A percentile compares a stretch with the other conserved stretches of the same genome.
phyloP scores from a whole-genome alignment of 2,113 vertebrate species.

The Megalops atlanticus region DNA sequence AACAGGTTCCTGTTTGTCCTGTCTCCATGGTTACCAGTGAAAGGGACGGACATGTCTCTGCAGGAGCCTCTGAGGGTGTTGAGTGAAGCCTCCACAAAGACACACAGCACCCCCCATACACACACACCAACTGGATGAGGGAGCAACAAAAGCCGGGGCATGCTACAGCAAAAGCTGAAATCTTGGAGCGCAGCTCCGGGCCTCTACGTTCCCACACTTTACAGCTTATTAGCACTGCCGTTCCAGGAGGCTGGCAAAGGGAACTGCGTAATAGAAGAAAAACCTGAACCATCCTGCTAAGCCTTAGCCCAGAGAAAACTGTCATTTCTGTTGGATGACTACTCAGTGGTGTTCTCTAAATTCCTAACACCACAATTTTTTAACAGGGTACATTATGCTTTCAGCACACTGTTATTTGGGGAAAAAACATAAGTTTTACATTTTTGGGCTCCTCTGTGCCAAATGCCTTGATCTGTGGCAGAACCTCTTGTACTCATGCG shows the following conservation, averaged over 20 bases:
- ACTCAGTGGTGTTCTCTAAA: neutral
- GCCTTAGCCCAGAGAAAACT: neutral
- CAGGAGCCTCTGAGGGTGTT: neutral
- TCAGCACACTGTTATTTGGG: neutral
- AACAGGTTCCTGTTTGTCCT: conserved; percentile 23
- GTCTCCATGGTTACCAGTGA: conserved; percentile 28
- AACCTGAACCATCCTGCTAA: neutral
- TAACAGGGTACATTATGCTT: neutral
- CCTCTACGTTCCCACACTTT: neutral
- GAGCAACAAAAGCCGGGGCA: neutral
- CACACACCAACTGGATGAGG: neutral
- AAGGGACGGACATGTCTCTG: conserved; percentile 6
- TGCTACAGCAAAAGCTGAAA: neutral
- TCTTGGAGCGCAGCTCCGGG: neutral
- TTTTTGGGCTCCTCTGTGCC: neutral
- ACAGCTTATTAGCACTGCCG: neutral
- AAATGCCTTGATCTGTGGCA: neutral
- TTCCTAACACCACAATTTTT: neutral
- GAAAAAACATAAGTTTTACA: neutral
- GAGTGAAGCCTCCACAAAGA: conserved; percentile 30
- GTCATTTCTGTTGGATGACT: neutral
- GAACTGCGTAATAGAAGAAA: neutral
- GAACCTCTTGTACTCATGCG: neutral
- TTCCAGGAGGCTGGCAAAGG: neutral
- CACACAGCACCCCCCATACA: neutral